Conservation (phyloP, 2,113 vertebrate species). For the Gymnocephalus cernua region DNA sequence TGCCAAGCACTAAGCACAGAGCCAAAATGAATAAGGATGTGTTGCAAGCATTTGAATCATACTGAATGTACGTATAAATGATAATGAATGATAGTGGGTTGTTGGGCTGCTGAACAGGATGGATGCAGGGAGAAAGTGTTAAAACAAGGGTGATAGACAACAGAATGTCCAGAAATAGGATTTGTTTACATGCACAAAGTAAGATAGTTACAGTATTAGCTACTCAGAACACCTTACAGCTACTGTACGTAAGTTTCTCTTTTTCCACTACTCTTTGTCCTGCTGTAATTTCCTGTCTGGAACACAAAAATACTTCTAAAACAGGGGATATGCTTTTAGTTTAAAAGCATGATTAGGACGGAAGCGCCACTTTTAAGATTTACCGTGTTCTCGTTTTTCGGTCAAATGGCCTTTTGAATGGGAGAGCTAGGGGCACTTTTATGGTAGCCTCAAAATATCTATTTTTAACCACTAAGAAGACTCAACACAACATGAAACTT, state of each 20-base stretch:
- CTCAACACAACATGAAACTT: no score
- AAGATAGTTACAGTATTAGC: background rate
- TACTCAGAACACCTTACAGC: background rate
- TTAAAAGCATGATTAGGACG: no score
- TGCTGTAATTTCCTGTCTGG: background rate
- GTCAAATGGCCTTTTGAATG: no score
- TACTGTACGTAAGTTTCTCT: no score
- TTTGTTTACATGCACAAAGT: background rate
- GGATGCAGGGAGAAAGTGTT: background rate
- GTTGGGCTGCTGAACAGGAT: background rate
- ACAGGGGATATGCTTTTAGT: background rate
- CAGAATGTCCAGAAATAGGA: background rate
- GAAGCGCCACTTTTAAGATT: no score
- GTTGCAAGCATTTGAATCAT: slow-evolving; percentile 42
- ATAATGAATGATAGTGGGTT: slow-evolving; percentile 7
- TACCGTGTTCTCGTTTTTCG: no score
- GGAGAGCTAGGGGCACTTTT: no score
- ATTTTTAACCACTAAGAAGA: no score
- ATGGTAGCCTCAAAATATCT: no score
- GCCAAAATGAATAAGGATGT: slow-evolving; percentile 15
- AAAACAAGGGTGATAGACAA: background rate
- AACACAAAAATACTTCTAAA: background rate
- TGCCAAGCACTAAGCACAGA: background rate
- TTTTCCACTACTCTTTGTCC: background rate
- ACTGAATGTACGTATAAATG: slow-evolving; percentile 20